A percentile compares a stretch with the other conserved stretches of the same genome.
Evolutionary conservation across 2,888 invertebrate genomes (phyloP).

Genomic region (Lordiphosa andalusiaca): DNA sequence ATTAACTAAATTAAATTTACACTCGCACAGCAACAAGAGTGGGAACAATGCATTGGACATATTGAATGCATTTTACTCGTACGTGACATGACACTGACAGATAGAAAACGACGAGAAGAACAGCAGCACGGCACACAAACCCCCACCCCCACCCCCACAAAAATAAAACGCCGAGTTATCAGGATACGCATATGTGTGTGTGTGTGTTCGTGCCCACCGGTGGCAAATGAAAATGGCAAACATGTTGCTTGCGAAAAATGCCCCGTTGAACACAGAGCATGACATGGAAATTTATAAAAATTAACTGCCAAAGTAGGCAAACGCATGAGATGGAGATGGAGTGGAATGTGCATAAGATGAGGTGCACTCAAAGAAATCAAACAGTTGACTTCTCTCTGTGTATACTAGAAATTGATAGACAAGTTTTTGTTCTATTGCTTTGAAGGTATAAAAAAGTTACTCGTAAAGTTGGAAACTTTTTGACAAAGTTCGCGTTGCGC

Average conservation of each 20-base stretch:
- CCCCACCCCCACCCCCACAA: background rate
- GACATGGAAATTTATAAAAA: constrained; percentile 70
- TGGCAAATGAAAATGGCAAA: constrained; percentile 59
- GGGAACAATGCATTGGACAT: constrained; percentile 43
- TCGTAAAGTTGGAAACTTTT: no score
- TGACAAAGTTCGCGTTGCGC: no score
- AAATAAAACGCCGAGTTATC: constrained; percentile 24
- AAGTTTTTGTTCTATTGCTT: no score
- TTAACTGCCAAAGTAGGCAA: constrained; percentile 63
- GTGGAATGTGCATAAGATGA: constrained; percentile 1
- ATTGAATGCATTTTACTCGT: constrained; percentile 67
- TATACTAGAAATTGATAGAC: no score
- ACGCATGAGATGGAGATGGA: background rate
- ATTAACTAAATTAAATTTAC: constrained; percentile 80
- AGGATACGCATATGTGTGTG: constrained; percentile 28
- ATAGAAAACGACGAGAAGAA: constrained; percentile 52
- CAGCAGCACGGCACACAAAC: background rate
- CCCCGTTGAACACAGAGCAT: constrained; percentile 35
- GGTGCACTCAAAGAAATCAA: constrained; percentile 1
- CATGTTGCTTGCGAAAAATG: constrained; percentile 55
- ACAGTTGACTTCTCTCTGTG: no score
- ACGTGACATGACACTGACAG: constrained; percentile 76
- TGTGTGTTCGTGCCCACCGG: no score
- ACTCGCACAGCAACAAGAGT: constrained; percentile 48
- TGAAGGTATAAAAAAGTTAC: no score